Evolutionary conservation across 2,113 vertebrate species (phyloP), one percentile per base, ranked within the genome.

Genomic region (Ivindomyrus marchei): DNA sequence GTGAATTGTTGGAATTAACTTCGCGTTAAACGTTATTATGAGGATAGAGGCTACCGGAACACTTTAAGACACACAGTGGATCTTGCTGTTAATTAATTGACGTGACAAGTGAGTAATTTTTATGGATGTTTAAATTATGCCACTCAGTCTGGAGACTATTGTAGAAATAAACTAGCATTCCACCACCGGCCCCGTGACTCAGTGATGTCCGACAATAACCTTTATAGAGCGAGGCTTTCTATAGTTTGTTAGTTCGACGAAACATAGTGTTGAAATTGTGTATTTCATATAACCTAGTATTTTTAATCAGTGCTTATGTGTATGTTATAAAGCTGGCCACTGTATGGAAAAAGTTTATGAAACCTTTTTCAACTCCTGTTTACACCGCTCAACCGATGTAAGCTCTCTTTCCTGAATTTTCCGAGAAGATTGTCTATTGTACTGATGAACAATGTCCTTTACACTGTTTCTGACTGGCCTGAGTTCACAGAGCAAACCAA

Each of bases 361-460:
- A 46, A 24, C n/a, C 62, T 13, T 70, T 70, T 70, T 70, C 62
- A 70, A 27, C 62, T 27, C 62, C 62, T 70, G n/a, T 70, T 70
- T 70, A 42, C 74, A 6, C 6, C 36, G 74, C 36, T 39, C 74
- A 80, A 17, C 10, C 15, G 31, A 80, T 36, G 31, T 19, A 8
- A 19, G 15, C 13, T 94, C 93, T 94, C 93, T 94, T 93, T 95
- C 94, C 94, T 95, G 94, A 94, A 95, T 93, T 95, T 94, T 94
- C 92, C 90, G 91, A 94, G 97, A 96, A 97, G 94, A 94, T 92
- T 93, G 91, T 93, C 96, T 97, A 96, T 98, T 98, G 97, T 99
- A 91, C 74, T 39, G 74, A 42, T 36, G 74, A 80, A 80, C 74
- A 80, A 80, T 80, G 74, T 39, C 94, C 93, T 90, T 90, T 39